Evolutionary conservation across 2,797 vertebrate genomes (phyloP).

Genomic region (Pangasius mekongensis): DNA sequence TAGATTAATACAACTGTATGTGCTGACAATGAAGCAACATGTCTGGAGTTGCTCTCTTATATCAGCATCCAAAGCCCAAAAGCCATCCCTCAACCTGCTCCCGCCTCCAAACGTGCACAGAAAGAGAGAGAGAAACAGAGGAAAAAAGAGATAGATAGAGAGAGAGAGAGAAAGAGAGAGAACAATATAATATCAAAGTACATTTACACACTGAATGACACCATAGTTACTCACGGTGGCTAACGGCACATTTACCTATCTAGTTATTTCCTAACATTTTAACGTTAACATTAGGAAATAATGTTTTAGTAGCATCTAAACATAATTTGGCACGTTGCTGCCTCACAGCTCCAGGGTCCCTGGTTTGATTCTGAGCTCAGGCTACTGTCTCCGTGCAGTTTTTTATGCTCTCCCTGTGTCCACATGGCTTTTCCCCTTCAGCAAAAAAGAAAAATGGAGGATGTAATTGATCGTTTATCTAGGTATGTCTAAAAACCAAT

Average conservation of each 20-base stretch:
- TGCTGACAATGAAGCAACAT: slow-evolving; percentile 58
- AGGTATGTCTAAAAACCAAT: not conserved
- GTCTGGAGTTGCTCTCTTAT: slow-evolving; percentile 65
- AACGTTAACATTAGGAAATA: no score
- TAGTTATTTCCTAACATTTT: not conserved
- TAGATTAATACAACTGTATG: slow-evolving; percentile 57
- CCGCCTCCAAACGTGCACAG: slow-evolving; percentile 61
- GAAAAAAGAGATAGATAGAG: not conserved
- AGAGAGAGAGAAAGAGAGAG: slow-evolving; percentile 26
- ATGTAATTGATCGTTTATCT: not conserved
- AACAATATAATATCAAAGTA: not conserved
- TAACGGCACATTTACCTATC: not conserved
- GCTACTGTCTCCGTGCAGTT: not conserved
- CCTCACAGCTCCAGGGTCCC: not conserved
- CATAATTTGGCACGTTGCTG: not conserved
- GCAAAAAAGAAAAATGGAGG: not conserved
- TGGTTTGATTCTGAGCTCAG: not conserved
- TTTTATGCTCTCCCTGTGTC: not conserved
- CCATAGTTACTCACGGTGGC: not conserved
- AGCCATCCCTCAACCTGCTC: slow-evolving; percentile 65
- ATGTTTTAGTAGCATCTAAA: no score
- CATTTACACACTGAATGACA: not conserved
- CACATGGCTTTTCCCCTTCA: not conserved
- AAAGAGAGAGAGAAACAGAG: slow-evolving; percentile 17
- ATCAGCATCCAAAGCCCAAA: slow-evolving; percentile 52